Evolutionary conservation across 2,113 vertebrate genomes (phyloP).

Genomic region (Rhineura floridana): DNA sequence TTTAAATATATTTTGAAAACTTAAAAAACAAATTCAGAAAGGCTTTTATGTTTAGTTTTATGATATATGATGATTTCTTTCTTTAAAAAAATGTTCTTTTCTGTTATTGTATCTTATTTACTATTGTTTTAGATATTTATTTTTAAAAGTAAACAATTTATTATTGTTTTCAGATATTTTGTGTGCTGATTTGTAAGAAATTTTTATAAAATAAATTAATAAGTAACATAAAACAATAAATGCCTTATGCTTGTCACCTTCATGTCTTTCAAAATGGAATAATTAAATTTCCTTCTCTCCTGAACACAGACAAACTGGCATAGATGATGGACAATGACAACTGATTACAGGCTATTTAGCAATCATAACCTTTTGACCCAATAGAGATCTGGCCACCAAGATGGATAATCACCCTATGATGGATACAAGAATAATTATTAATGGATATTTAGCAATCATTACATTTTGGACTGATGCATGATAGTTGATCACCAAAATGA

Average conservation of each 20-base stretch:
- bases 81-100: too few species aligned
- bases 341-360: neutral
- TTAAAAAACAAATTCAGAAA: too few species aligned
- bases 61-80: too few species aligned
- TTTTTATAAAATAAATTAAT: neutral
- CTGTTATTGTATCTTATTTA: too few species aligned
- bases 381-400: neutral
- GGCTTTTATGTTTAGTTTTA: too few species aligned
- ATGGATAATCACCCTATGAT: neutral
- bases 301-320: neutral
- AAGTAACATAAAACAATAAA: neutral
- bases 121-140: too few species aligned
- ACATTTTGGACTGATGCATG: neutral
- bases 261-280: neutral
- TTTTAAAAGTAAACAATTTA: too few species aligned
- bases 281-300: neutral
- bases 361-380: neutral
- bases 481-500: neutral
- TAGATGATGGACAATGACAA: neutral
- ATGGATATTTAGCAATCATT: neutral
- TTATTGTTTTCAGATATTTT: neutral
- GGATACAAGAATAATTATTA: neutral
- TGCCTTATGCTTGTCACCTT: too few species aligned
- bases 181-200: neutral
- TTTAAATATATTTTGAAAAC: too few species aligned